Evolutionary conservation across 2,888 invertebrate species (phyloP).

Genomic region (Latheticus oryzae): DNA sequence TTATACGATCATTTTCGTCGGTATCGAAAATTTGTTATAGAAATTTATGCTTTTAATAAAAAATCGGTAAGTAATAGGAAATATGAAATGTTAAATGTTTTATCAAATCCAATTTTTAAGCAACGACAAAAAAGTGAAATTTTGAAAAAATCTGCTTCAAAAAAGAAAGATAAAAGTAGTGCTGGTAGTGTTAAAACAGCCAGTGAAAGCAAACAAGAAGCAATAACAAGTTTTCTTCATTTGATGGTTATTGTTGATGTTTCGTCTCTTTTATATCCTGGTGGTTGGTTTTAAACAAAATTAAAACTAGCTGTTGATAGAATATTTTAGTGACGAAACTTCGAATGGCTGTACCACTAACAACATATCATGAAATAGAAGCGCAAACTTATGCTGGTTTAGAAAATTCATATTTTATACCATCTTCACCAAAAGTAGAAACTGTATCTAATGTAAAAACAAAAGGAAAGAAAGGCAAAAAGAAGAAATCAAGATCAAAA

Average conservation of each 20-base stretch:
- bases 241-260: conserved; percentile 61
- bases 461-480: conserved; percentile 20
- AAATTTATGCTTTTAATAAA: conserved; percentile 21
- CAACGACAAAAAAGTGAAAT: conserved; percentile 2
- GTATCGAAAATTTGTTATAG: conserved; percentile 11
- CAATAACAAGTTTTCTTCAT: conserved; percentile 54
- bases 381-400: conserved; percentile 55
- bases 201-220: conserved; percentile 29
- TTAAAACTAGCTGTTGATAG: too few relatives aligned
- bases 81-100: too few relatives aligned
- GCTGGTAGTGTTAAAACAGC: neutral
- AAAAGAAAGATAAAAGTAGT: neutral
- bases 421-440: conserved; percentile 46
- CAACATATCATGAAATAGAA: conserved; percentile 58
- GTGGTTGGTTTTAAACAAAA: conserved; percentile 47
- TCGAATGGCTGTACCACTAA: conserved; percentile 57
- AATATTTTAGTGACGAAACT: conserved; percentile 54
- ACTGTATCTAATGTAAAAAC: conserved; percentile 7
- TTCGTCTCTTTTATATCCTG: conserved; percentile 61
- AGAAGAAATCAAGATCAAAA: conserved; percentile 20
- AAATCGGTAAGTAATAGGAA: conserved; percentile 10
- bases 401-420: conserved; percentile 59
- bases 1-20: conserved; percentile 18
- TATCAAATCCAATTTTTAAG: too few relatives aligned
- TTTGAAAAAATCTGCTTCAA: neutral